These are phyloP conservation scores for Porphyrio hochstetteri DNA, from an alignment of 2,113 vertebrate genomes.

Conservation along the genomic window DNA sequence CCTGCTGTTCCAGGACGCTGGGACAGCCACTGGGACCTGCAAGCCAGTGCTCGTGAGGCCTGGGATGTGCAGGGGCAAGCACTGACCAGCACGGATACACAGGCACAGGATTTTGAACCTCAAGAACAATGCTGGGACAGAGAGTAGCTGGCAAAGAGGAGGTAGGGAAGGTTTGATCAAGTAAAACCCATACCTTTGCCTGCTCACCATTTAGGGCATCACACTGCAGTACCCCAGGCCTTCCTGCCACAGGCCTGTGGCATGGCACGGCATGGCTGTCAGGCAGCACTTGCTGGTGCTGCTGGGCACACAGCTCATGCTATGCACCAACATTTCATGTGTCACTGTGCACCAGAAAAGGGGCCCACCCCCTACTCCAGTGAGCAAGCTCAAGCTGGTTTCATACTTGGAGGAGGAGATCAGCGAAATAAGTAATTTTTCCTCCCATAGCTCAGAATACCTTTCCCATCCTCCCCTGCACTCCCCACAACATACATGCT, in stretches of 20 bases:
- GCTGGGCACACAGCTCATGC: neutral
- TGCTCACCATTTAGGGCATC: neutral
- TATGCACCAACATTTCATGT: fast-evolving
- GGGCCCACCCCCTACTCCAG: neutral
- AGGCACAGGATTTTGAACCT: neutral
- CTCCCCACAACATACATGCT: neutral
- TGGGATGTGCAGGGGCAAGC: neutral
- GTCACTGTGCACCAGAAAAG: neutral
- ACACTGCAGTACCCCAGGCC: neutral
- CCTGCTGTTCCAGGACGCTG: neutral
- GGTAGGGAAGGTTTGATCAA: neutral
- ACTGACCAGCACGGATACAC: neutral
- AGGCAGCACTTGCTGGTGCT: neutral
- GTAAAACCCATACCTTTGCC: neutral
- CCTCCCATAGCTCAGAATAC: neutral
- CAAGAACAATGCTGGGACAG: neutral
- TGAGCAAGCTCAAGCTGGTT: neutral
- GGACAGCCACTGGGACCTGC: neutral
- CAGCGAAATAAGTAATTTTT: neutral
- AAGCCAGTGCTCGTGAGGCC: neutral
- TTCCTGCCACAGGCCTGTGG: neutral
- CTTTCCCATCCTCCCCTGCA: neutral
- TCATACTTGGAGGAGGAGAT: slow-evolving; percentile 9
- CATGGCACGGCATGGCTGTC: neutral
- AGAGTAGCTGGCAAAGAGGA: neutral